Evolutionary conservation across 2,797 vertebrate genomes (phyloP).

Genomic region (Ciconia nigra): DNA sequence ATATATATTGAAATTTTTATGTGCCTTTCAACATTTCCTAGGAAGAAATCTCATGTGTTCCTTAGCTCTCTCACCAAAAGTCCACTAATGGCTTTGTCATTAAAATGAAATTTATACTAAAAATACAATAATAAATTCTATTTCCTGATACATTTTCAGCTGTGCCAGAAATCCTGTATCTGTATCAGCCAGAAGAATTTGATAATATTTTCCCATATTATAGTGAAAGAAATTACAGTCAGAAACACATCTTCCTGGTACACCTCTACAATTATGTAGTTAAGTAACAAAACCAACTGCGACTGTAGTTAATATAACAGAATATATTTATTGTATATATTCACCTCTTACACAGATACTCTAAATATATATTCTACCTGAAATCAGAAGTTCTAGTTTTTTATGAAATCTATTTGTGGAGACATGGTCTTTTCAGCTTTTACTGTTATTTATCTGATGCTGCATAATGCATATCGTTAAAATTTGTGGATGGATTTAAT

Average conservation of each 20-base stretch:
- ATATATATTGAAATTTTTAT: neutral
- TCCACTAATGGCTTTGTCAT: neutral
- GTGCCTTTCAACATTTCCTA: conserved; percentile 54
- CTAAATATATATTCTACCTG: neutral
- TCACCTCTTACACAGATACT: conserved; percentile 7
- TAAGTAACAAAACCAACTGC: neutral
- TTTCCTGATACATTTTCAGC: neutral
- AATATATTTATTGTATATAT: conserved; percentile 5
- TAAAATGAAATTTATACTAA: neutral
- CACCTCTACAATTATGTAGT: neutral
- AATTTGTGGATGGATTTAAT: neutral
- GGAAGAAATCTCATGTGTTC: neutral
- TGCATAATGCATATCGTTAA: neutral
- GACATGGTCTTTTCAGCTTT: neutral
- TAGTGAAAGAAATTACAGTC: neutral
- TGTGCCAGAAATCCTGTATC: neutral
- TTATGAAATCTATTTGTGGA: neutral
- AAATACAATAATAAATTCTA: neutral
- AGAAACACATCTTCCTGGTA: neutral
- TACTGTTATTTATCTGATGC: neutral
- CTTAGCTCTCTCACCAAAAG: neutral
- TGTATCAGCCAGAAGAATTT: neutral
- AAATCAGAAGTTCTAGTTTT: conserved; percentile 52
- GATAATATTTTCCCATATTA: neutral
- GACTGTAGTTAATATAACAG: neutral